phyloP scores from a whole-genome alignment of 2,888 invertebrate genomes.

The Gasteruption jaculator region DNA sequence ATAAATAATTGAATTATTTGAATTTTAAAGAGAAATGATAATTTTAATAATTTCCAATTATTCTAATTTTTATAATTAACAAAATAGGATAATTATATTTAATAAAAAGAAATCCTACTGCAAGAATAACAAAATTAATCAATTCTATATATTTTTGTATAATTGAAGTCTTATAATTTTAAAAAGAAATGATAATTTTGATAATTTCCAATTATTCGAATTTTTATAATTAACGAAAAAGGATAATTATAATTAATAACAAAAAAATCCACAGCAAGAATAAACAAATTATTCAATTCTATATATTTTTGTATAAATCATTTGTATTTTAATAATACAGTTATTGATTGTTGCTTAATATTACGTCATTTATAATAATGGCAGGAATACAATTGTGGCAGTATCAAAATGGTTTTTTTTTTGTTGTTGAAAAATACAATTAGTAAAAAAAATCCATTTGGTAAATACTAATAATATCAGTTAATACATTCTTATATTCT shows the following conservation, averaged over 20 bases:
- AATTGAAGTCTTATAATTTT: slow-evolving; percentile 14
- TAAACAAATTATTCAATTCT: slow-evolving; percentile 10
- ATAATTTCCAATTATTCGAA: slow-evolving; percentile 23
- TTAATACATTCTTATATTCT: no score
- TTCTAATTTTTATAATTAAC: slow-evolving; percentile 13
- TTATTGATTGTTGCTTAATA: no score
- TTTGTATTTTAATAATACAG: slow-evolving; percentile 57
- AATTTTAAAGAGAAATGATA: no score
- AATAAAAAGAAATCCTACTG: slow-evolving; percentile 11
- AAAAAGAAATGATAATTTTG: slow-evolving; percentile 18
- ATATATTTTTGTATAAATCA: slow-evolving; percentile 25
- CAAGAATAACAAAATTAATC: slow-evolving; percentile 4
- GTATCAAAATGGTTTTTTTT: no score
- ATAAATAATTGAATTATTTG: slow-evolving; percentile 5
- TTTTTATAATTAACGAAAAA: slow-evolving; percentile 26
- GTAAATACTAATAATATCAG: no score
- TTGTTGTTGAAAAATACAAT: no score
- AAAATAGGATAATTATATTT: slow-evolving; percentile 13
- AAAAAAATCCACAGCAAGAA: slow-evolving; percentile 11
- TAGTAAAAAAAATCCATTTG: no score
- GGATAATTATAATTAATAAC: slow-evolving; percentile 19
- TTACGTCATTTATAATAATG: no score
- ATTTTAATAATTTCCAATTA: slow-evolving; percentile 5
- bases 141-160: not conserved
- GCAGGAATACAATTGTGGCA: no score